Base-by-base conservation (phyloP, 2,797 vertebrate genomes). In the Streptopelia turtur region DNA sequence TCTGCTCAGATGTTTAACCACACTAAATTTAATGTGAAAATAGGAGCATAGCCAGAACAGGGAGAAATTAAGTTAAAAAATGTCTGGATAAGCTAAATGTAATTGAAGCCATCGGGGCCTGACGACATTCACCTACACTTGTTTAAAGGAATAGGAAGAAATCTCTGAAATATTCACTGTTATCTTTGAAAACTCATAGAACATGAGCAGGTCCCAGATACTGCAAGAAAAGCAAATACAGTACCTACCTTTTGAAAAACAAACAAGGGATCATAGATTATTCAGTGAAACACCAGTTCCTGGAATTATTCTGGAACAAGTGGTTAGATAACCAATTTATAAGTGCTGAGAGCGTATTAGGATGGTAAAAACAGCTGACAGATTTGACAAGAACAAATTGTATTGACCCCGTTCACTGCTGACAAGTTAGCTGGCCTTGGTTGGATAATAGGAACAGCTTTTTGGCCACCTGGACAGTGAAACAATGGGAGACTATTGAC, bases 11-110 rank as follows among this genome's bases (percentile, higher is more conserved):
- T 70, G 57, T 50, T 89, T 89, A 87, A 71, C 53, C 16, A 23
- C 39, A 77, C 57, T 85, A 61, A 66, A 88, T 91, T 57, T 70
- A 83, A 87, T 80, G 33, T 60, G n/a, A 82, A 91, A 92, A 66
- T 53, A 76, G 20, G 12, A 90, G 11, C 66, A 60, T 60, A 80
- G 60, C 41, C 68, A 92, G 69, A 83, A 88, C 30, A 83, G 24
- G 33, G 27, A 86, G 50, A 87, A 89, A 69, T 87, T 75, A 68
- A 81, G 49, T 81, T 76, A 0, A 56, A 94, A 89, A 91, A 53
- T 78, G 24, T 55, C 74, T 89, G 57, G 15, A 53, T 90, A 75
- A 90, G 11, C 23, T 90, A 93, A 87, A 31, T 24, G 15, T 68
- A 84, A 80, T 64, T 87, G 64, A 91, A 74, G 10, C 23, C 64